A percentile compares a stretch with the other conserved stretches of the same genome.
Evolutionary conservation across 2,888 invertebrate species (phyloP).

Genomic region (Aphelenchoides bicaudatus): DNA sequence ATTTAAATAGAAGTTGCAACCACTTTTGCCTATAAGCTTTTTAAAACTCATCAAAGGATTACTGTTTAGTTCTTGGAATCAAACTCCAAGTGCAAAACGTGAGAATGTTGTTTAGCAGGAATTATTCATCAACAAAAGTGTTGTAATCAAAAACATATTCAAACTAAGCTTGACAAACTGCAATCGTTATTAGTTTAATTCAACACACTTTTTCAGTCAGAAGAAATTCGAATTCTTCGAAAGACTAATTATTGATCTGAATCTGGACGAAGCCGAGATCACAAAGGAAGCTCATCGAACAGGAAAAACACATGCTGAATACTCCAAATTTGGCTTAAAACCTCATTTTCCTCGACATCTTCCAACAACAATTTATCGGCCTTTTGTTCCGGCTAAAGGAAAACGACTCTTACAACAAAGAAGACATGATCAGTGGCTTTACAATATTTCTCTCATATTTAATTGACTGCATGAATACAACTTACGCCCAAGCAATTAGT

Average conservation of each 20-base stretch:
- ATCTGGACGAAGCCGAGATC: constrained; percentile 32
- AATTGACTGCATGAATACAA: constrained; percentile 26
- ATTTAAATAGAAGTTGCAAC: too few relatives aligned
- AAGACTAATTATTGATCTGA: constrained; percentile 31
- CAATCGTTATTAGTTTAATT: too few relatives aligned
- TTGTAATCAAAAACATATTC: too few relatives aligned
- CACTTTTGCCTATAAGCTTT: too few relatives aligned
- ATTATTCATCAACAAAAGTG: too few relatives aligned
- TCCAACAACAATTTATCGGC: constrained; percentile 35
- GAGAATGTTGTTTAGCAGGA: too few relatives aligned
- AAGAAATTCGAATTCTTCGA: constrained; percentile 43
- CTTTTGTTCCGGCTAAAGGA: constrained; percentile 23
- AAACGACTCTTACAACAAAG: constrained; percentile 20
- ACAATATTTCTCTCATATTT: constrained; percentile 22
- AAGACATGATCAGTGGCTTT: constrained; percentile 22
- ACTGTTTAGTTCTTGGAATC: too few relatives aligned
- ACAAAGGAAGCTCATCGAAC: constrained; percentile 26
- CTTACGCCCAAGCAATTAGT: too few relatives aligned
- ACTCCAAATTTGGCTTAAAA: constrained; percentile 45
- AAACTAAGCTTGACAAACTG: too few relatives aligned
- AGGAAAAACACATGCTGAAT: constrained; percentile 36
- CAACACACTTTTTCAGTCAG: constrained; percentile 30
- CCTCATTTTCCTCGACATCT: constrained; percentile 48
- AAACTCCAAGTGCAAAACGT: too few relatives aligned
- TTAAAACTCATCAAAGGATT: too few relatives aligned